A percentile compares a stretch with the other conserved stretches of the same genome.
phyloP scores from a whole-genome alignment of 2,113 vertebrate genomes.

The Phycodurus eques region DNA sequence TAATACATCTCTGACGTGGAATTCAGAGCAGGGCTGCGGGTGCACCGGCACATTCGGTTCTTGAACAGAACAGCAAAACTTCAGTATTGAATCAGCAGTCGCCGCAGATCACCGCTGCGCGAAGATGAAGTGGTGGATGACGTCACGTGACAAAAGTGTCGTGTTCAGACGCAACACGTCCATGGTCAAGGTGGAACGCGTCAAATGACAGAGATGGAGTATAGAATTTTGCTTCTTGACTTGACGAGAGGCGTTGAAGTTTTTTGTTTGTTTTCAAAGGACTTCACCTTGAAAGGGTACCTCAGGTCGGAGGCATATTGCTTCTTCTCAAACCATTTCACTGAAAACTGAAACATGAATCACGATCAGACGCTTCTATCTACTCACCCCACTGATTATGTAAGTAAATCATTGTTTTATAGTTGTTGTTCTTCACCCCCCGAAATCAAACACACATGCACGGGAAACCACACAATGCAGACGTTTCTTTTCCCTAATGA shows the following conservation, averaged over 20 bases:
- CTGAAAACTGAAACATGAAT: not conserved
- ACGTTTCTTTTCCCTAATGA: not conserved
- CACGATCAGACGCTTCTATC: not conserved
- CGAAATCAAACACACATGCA: not conserved
- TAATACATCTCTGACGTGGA: too few species aligned
- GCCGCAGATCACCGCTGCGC: not conserved
- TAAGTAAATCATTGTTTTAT: not conserved
- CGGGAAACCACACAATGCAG: not conserved
- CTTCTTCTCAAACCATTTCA: not conserved
- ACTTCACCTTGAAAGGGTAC: not conserved
- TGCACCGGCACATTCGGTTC: too few species aligned
- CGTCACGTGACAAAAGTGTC: not conserved
- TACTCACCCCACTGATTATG: not conserved
- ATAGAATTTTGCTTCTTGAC: not conserved
- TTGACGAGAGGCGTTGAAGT: not conserved
- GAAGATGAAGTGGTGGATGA: not conserved
- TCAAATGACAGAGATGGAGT: not conserved
- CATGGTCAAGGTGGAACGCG: not conserved
- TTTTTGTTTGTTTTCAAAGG: not conserved
- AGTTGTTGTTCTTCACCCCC: too few species aligned
- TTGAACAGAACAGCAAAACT: too few species aligned
- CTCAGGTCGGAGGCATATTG: not conserved
- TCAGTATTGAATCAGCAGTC: too few species aligned
- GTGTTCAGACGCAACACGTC: not conserved
- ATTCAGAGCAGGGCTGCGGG: too few species aligned